A percentile compares a stretch with the other conserved stretches of the same genome.
Evolutionary conservation across 2,888 invertebrate genomes (phyloP).

Genomic region (Ischnus inquisitorius): DNA sequence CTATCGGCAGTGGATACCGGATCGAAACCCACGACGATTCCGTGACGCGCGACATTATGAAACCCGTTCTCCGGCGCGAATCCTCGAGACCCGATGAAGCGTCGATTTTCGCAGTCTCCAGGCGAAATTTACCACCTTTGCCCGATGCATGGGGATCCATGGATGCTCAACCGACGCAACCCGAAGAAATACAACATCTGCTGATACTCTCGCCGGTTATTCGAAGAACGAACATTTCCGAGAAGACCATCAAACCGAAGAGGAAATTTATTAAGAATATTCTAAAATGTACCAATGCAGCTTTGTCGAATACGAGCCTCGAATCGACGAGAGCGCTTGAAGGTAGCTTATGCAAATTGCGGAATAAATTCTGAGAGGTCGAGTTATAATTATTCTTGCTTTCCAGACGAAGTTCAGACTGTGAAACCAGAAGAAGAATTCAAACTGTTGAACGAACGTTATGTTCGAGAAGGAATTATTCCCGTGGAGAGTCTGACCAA

Average conservation of each 20-base stretch:
- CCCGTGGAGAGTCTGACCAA: conserved; percentile 2
- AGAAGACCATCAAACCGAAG: conserved; percentile 17
- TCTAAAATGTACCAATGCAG: conserved; percentile 29
- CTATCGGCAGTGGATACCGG: conserved; percentile 27
- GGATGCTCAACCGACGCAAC: conserved; percentile 67
- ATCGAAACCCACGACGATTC: not conserved
- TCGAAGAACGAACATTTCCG: not conserved
- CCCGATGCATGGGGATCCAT: conserved; percentile 67
- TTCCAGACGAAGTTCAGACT: conserved; percentile 11
- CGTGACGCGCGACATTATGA: conserved; percentile 19
- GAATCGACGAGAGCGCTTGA: not conserved
- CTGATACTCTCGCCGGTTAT: conserved; percentile 27
- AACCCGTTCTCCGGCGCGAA: conserved; percentile 28
- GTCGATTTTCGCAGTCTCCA: not conserved
- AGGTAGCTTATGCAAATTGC: conserved; percentile 8
- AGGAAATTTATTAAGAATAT: conserved; percentile 50
- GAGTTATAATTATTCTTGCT: not conserved
- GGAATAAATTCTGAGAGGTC: not conserved
- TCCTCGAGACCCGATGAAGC: conserved; percentile 12
- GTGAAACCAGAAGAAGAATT: conserved; percentile 63
- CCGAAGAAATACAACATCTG: conserved; percentile 65
- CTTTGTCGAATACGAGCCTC: not conserved
- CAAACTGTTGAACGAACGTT: conserved; percentile 54
- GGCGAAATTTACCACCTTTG: conserved; percentile 45
- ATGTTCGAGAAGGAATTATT: conserved; percentile 51